Evolutionary conservation across 2,113 vertebrate species (phyloP).

Genomic region (Myiozetetes cayanensis): DNA sequence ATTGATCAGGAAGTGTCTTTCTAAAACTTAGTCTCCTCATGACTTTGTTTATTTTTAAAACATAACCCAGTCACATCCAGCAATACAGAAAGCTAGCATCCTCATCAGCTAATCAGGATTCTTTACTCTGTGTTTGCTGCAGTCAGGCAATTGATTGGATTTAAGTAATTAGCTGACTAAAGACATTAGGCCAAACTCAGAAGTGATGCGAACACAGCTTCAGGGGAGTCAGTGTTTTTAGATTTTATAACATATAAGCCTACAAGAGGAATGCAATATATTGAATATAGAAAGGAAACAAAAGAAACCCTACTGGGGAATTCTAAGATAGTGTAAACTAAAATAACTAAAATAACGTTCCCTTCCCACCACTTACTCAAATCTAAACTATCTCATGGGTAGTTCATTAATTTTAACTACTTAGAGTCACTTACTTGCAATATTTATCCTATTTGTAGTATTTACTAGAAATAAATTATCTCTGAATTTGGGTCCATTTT

Average conservation of each 20-base stretch:
- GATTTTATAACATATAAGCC: neutral
- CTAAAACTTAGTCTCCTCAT: neutral
- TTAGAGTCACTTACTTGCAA: neutral
- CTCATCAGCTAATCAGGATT: neutral
- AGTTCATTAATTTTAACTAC: neutral
- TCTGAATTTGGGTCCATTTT: neutral
- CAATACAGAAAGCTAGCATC: neutral
- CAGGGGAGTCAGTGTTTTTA: neutral
- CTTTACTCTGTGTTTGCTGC: neutral
- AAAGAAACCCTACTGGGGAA: neutral
- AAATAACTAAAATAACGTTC: neutral
- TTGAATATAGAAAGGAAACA: neutral
- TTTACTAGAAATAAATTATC: neutral
- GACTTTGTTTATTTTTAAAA: conserved; percentile 15
- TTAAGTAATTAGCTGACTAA: neutral
- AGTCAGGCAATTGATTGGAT: neutral
- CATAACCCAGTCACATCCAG: neutral
- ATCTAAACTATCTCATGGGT: neutral
- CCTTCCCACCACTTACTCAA: neutral
- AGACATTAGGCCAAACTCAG: neutral
- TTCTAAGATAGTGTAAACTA: neutral
- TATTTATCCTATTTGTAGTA: neutral
- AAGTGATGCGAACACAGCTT: neutral
- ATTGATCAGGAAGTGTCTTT: neutral
- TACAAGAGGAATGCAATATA: neutral